Percentiles rank a stretch among this genome's conserved stretches.
phyloP scores from a whole-genome alignment of 2,113 vertebrate species.

The Poeciliopsis turrubarensis region DNA sequence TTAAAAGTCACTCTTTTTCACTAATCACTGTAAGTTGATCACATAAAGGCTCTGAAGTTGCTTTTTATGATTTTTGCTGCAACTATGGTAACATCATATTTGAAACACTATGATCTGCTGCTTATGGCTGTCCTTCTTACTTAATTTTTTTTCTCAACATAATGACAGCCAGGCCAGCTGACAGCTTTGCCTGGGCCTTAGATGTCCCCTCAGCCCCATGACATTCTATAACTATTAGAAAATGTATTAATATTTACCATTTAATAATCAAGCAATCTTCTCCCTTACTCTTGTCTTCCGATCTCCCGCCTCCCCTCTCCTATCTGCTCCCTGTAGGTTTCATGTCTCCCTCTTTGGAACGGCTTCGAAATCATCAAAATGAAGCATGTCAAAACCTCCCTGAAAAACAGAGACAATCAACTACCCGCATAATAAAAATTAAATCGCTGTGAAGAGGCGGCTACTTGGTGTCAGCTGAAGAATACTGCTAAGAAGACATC shows the following conservation, averaged over 20 bases:
- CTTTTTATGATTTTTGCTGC: background rate
- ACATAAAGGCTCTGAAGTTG: background rate
- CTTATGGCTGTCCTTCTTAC: background rate
- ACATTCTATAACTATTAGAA: too few species aligned
- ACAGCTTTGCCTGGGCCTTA: too few species aligned
- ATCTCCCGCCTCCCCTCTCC: too few species aligned
- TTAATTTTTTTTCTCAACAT: background rate
- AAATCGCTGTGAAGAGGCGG: background rate
- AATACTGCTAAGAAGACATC: slow-evolving; percentile 25
- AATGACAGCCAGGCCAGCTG: too few species aligned
- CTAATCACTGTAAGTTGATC: background rate
- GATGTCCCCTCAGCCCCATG: too few species aligned
- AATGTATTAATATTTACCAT: too few species aligned
- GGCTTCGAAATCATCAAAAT: too few species aligned
- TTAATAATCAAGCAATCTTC: too few species aligned
- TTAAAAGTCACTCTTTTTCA: background rate
- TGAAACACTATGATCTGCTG: background rate
- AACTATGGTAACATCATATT: background rate
- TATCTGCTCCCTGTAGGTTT: too few species aligned
- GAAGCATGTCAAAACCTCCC: too few species aligned
- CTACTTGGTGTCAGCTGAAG: background rate
- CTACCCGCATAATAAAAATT: background rate
- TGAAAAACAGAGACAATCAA: background rate
- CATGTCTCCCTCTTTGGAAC: too few species aligned
- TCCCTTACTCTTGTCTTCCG: too few species aligned